Base-by-base conservation (phyloP, 1,140 invertebrate species). In the Anastrepha obliqua region DNA sequence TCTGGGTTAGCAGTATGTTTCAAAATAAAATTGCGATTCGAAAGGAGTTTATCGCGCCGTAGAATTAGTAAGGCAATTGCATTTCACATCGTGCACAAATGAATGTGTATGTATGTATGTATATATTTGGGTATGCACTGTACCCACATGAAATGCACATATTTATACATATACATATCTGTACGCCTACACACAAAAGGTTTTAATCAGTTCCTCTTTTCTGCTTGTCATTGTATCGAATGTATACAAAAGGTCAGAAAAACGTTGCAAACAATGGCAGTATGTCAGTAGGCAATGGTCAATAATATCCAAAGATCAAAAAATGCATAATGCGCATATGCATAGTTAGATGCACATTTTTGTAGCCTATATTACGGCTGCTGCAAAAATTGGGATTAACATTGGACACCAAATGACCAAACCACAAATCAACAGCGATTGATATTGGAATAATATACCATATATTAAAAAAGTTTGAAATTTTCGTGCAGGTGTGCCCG, bases 191-290 rank as follows among this genome's bases (percentile, higher is more conserved):
- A 4, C 74, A 81, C 74, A 81, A 81, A 81, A 55, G 74, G 8
- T 11, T 81, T 55, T 55, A 81, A 81, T 81, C 47, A 81, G 74
- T 81, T 81, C 47, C 74, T 47, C 20, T 81, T 81, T 81, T 55
- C 17, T 47, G 74, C 74, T 81, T 81, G 74, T 81, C 74, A 81
- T 81, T 81, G 74, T 47, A n/a, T 13, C 74, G 42, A 20, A 55
- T 81, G 74, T 55, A 8, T 9, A 55, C 74, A 58, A 81, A 81
- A 17, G 47, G 74, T 81, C n/a, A 55, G 74, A 1, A 44, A 81
- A 20, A 81, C 47, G 55, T 29, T 81, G 74, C 44, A 9, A 81
- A 81, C 74, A 81, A 58, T 81, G 44, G 29, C 44, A 47, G 74
- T 7, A 81, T 47, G n/a, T 81, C 44, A 74, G 74, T 2, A 81